Evolutionary conservation across 2,888 invertebrate genomes (phyloP).

Genomic region (Listrodromus nycthemerus): DNA sequence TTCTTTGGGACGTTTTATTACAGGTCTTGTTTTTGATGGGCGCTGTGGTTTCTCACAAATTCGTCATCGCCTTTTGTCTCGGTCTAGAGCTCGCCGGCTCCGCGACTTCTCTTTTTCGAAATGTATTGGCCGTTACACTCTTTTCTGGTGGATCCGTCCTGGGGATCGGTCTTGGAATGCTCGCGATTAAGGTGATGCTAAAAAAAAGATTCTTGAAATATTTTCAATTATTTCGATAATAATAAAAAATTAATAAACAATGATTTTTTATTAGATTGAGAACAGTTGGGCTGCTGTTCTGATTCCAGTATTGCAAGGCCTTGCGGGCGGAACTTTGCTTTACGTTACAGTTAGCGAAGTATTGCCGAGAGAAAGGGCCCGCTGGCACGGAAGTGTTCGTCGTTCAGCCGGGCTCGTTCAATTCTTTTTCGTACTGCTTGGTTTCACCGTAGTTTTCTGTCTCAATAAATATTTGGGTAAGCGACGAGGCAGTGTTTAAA

Average conservation of each 20-base stretch:
- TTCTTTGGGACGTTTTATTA: conserved; percentile 68
- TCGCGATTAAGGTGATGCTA: conserved; percentile 87
- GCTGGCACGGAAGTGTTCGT: conserved; percentile 88
- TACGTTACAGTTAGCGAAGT: conserved; percentile 93
- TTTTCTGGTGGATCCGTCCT: conserved; percentile 89
- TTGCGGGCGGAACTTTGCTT: conserved; percentile 91
- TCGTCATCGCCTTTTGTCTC: conserved; percentile 92
- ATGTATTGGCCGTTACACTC: conserved; percentile 87
- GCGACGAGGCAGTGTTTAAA: conserved; percentile 59
- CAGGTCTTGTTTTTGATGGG: conserved; percentile 89
- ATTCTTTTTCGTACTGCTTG: conserved; percentile 86
- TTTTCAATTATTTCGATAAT: background rate
- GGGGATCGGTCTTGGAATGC: conserved; percentile 89
- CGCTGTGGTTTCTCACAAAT: conserved; percentile 92
- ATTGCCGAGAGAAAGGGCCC: conserved; percentile 90
- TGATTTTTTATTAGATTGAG: conserved; percentile 46
- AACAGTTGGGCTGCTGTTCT: conserved; percentile 65
- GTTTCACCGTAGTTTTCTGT: conserved; percentile 88
- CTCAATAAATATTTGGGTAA: conserved; percentile 87
- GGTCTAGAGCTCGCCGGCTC: conserved; percentile 89
- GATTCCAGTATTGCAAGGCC: conserved; percentile 85
- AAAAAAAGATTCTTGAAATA: background rate
- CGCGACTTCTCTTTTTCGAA: conserved; percentile 85
- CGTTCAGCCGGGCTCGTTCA: conserved; percentile 87
- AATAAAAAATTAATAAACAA: background rate